Base-by-base conservation (phyloP, 2,113 vertebrate species). In the Prinia subflava region DNA sequence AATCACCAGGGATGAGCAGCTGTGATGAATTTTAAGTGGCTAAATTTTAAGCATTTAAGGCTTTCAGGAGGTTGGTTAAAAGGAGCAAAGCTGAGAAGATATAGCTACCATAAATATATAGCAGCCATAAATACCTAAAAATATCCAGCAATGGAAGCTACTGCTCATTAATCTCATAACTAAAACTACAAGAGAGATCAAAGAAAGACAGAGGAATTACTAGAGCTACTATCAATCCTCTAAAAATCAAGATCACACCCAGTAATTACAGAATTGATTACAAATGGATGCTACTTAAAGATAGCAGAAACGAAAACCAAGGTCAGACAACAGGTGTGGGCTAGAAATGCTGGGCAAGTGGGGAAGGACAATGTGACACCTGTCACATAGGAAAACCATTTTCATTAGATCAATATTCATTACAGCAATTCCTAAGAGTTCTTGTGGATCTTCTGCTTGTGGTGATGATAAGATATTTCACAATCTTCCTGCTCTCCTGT, bases 11-110 rank as follows among this genome's bases (percentile, higher is more conserved):
- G 59, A 83, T 1, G 47, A 90, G 46, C 53, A 94, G 78, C 62
- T 85, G n/a, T 80, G 82, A 95, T 92, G 53, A 65, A 93, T 92
- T 86, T 86, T 55, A 88, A 92, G 69, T 77, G 28, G 20, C 41
- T 83, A 69, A 57, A 57, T 92, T 94, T 94, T 64, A 80, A 83
- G 56, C 31, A 60, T 84, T 84, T 87, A 84, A 92, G 59, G 15
- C 35, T 89, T 94, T 89, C 62, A 56, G 35, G 8, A 71, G 37
- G 31, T 67, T 82, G 52, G 65, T 79, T 91, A 87, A 64, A 79
- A 90, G 67, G 28, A 85, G 21, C 13, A 55, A 85, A 79, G 33
- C 20, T 65, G 67, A 83, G 42, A 78, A 90, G 53, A 47, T 30
- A 76, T 0, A 79, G 41, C 7, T 65, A n/a, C n/a, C n/a, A n/a